Percentiles rank a stretch among this genome's conserved stretches.
Conservation (phyloP, 2,797 vertebrate genomes). For the Eidolon dupreanum region DNA sequence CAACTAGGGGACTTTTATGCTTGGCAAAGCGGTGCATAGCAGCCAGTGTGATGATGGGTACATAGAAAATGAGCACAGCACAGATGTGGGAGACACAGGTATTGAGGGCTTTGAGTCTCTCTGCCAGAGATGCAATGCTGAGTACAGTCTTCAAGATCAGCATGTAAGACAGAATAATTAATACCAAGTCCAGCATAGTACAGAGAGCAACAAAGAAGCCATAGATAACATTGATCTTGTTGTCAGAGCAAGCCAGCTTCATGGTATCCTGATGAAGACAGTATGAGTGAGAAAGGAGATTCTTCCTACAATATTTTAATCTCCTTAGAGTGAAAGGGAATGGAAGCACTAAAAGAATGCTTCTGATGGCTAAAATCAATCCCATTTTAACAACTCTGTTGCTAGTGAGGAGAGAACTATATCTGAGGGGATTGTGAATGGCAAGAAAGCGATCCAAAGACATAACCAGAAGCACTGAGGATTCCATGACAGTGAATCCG, state of each 20-base stretch:
- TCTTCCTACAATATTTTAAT: slow-evolving; percentile 55
- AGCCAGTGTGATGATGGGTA: not conserved
- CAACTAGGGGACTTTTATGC: not conserved
- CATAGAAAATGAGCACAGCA: slow-evolving; percentile 55
- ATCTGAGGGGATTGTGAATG: slow-evolving; percentile 46
- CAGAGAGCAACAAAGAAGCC: slow-evolving; percentile 76
- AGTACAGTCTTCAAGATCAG: slow-evolving; percentile 83
- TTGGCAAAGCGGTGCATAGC: slow-evolving; percentile 26
- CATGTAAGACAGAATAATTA: slow-evolving; percentile 47
- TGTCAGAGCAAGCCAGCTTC: slow-evolving; percentile 81
- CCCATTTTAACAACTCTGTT: not conserved
- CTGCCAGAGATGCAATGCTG: slow-evolving; percentile 85
- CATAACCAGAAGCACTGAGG: slow-evolving; percentile 73
- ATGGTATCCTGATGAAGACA: slow-evolving; percentile 78
- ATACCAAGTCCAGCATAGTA: slow-evolving; percentile 53
- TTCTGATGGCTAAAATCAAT: not conserved
- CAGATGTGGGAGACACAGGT: slow-evolving; percentile 55
- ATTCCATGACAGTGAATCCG: slow-evolving; percentile 56
- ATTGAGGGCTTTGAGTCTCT: slow-evolving; percentile 15
- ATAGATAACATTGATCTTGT: slow-evolving; percentile 80
- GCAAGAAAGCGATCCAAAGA: slow-evolving; percentile 83
- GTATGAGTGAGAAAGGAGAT: slow-evolving; percentile 56
- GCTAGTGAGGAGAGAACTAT: slow-evolving; percentile 74
- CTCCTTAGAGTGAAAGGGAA: slow-evolving; percentile 41
- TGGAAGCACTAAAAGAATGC: slow-evolving; percentile 47